phyloP scores from a whole-genome alignment of 2,888 invertebrate genomes.

The Itoplectis maculator region DNA sequence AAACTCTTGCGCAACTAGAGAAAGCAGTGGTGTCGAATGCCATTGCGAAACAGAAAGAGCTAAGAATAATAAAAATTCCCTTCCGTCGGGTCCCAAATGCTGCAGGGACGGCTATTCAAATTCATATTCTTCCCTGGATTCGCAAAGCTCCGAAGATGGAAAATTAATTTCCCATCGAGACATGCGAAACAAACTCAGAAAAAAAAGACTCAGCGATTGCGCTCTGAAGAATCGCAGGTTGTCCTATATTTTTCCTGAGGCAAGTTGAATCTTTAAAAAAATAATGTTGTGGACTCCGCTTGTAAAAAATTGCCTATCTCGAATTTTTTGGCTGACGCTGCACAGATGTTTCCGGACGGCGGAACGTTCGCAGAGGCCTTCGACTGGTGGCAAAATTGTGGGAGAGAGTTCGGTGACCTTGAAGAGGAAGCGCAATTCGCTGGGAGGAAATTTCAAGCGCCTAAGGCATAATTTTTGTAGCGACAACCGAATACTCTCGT shows the following conservation, averaged over 20 bases:
- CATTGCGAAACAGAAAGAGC: background rate
- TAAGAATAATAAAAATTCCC: too few species aligned
- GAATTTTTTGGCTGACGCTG: background rate
- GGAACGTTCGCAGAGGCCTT: conserved; percentile 13
- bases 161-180: conserved; percentile 9
- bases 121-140: conserved; percentile 20
- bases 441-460: conserved; percentile 16
- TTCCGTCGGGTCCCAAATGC: background rate
- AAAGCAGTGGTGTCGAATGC: background rate
- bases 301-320: background rate
- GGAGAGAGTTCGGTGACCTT: conserved; percentile 30
- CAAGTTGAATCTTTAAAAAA: background rate
- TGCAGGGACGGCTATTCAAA: background rate
- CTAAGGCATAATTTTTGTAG: conserved; percentile 47
- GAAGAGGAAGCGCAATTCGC: background rate
- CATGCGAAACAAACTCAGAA: too few species aligned
- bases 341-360: conserved; percentile 41
- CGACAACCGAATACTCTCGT: background rate
- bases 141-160: background rate
- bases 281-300: too few species aligned
- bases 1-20: background rate
- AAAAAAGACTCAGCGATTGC: too few species aligned
- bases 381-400: conserved; percentile 16
- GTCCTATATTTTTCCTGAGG: background rate
- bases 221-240: too few species aligned